Percentiles rank a stretch among this genome's conserved stretches.
Evolutionary conservation across 2,888 invertebrate genomes (phyloP).

Genomic region (Osmoderma eremita): DNA sequence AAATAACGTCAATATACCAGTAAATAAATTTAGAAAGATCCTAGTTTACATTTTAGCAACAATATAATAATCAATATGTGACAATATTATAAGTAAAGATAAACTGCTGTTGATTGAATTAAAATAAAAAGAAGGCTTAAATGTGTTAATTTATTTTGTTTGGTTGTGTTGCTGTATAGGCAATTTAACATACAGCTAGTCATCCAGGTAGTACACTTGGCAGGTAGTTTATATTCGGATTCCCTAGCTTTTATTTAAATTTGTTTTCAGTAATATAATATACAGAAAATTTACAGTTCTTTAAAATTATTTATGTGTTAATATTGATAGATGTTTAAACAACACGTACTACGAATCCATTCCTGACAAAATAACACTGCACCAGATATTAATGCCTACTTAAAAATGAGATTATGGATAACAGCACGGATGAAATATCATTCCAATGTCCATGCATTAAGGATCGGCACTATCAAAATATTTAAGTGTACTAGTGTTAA

Average conservation of each 20-base stretch:
- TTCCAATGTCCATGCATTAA: constrained; percentile 11
- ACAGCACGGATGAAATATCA: constrained; percentile 24
- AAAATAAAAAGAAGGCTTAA: constrained; percentile 55
- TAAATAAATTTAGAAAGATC: constrained; percentile 23
- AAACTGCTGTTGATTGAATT: constrained; percentile 58
- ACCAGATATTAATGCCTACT: neutral
- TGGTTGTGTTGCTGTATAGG: constrained; percentile 4
- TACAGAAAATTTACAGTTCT: neutral
- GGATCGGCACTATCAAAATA: constrained; percentile 1
- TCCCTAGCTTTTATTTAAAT: neutral
- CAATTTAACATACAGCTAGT: constrained; percentile 14
- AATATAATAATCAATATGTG: constrained; percentile 60
- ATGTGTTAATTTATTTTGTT: constrained; percentile 50
- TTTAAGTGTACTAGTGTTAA: constrained; percentile 22
- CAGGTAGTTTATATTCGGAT: constrained; percentile 20
- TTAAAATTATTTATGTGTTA: neutral
- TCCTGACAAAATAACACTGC: neutral
- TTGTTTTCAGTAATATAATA: too few relatives aligned
- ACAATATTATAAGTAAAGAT: constrained; percentile 59
- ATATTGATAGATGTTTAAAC: neutral
- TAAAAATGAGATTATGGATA: constrained; percentile 16
- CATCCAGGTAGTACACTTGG: neutral
- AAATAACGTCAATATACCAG: constrained; percentile 24
- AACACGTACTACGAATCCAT: neutral
- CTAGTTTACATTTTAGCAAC: constrained; percentile 51